Conservation (phyloP, 2,888 invertebrate species). For the Pterobdella sp. region DNA sequence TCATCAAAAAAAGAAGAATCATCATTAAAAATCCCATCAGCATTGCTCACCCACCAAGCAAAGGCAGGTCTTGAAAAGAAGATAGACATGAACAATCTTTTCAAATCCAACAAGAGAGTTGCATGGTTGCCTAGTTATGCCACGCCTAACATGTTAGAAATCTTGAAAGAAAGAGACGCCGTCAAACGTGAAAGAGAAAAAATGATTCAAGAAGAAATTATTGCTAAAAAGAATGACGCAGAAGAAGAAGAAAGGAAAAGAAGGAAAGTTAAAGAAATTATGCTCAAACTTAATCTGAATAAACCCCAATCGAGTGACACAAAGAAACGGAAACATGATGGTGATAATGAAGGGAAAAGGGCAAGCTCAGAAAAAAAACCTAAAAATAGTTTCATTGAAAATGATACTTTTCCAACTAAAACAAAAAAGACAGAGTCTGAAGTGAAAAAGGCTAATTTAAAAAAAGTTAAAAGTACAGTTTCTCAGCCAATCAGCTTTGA, state of each 20-base stretch:
- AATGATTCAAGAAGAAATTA: slow-evolving; percentile 1
- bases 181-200: neutral
- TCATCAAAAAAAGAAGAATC: neutral
- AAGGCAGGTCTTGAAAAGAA: slow-evolving; percentile 10
- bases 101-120: neutral
- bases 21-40: neutral
- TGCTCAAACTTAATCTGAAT: neutral
- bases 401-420: too few species aligned
- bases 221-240: neutral
- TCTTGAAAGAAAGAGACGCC: slow-evolving; percentile 7
- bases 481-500: slow-evolving; percentile 10
- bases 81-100: slow-evolving; percentile 5
- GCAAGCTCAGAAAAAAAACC: neutral
- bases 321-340: slow-evolving; percentile 5
- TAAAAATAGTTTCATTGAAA: too few species aligned
- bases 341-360: neutral
- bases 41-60: neutral
- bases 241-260: neutral
- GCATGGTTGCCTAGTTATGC: slow-evolving; percentile 4
- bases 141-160: slow-evolving; percentile 1
- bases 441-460: neutral
- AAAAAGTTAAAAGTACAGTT: neutral
- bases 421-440: neutral
- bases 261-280: neutral
- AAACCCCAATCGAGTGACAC: neutral